Conservation (phyloP, 2,113 vertebrate species). For the Globicephala melas region DNA sequence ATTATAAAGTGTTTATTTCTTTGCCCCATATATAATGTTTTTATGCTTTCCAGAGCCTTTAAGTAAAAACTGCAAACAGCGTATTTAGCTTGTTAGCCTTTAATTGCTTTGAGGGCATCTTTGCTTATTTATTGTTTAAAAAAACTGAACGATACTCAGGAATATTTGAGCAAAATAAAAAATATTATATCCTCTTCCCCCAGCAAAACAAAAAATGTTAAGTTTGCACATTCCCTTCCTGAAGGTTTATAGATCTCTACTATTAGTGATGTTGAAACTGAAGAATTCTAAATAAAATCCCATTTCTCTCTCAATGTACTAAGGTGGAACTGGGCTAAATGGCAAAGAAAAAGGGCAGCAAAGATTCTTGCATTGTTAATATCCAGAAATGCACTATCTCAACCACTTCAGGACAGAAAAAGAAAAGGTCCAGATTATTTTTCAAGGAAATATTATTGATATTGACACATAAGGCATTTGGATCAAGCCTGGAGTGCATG, state of each 20-base stretch:
- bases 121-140: neutral
- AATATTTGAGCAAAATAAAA: neutral
- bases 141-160: neutral
- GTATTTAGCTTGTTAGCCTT: neutral
- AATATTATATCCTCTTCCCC: neutral
- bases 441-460: neutral
- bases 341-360: neutral
- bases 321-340: neutral
- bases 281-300: neutral
- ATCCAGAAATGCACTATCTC: neutral
- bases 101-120: neutral
- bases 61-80: neutral
- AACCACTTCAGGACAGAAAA: neutral
- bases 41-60: neutral
- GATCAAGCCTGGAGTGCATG: neutral
- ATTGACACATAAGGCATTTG: neutral
- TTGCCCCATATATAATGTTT: neutral
- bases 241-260: neutral
- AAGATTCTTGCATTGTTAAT: neutral
- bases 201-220: neutral
- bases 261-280: neutral
- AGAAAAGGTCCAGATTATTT: neutral
- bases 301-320: neutral
- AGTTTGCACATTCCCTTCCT: neutral
- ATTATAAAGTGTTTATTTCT: constrained; percentile 12